Base-by-base conservation (phyloP, 1,140 invertebrate species). In the Akabosia matsudoensis region DNA sequence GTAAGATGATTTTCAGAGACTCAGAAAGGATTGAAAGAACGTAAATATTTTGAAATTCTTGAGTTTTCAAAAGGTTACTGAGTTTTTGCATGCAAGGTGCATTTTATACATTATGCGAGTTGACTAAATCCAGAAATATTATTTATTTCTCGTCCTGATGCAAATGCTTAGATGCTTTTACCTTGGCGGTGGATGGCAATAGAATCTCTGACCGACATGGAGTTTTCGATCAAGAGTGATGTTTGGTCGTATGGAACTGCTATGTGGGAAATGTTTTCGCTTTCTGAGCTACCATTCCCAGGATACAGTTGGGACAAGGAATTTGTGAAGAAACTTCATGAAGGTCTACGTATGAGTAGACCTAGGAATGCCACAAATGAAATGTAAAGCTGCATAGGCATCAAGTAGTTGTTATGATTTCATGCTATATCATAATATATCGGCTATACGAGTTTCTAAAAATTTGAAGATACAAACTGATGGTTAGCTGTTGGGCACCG, bases 141-240 rank as follows among this genome's bases (percentile, higher is more conserved):
- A n/a, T n/a, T n/a, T n/a, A n/a, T n/a, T n/a, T n/a, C n/a, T n/a
- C n/a, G n/a, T n/a, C n/a, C n/a, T n/a, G n/a, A 64, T 28, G 56
- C 28, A 28, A 28, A 13, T 28, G 7, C n/a, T 4, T 51, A 61
- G 56, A 31, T 70, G 61, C 79, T 91, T 56, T 83, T 86, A 0
- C 86, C 86, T 24, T 84, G 87, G 24, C 85, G 86, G 73, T 87
- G 86, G 86, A 86, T 87, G 86, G 85, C 86, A 10, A 76, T 86
- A 72, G 86, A 87, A 73, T 85, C 86, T 30, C 82, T 87, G 7
- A 83, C 82, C 33, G 83, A 86, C 71, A 83, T 83, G 76, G 74
- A 85, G 3, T 87, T 85, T 75, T 86, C 85, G 18, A 83, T 82
- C 14, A 84, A 84, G 78, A 85, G 83, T 82, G 86, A 87, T 82